phyloP scores from a whole-genome alignment of 2,113 vertebrate genomes.

The Stegastes partitus region DNA sequence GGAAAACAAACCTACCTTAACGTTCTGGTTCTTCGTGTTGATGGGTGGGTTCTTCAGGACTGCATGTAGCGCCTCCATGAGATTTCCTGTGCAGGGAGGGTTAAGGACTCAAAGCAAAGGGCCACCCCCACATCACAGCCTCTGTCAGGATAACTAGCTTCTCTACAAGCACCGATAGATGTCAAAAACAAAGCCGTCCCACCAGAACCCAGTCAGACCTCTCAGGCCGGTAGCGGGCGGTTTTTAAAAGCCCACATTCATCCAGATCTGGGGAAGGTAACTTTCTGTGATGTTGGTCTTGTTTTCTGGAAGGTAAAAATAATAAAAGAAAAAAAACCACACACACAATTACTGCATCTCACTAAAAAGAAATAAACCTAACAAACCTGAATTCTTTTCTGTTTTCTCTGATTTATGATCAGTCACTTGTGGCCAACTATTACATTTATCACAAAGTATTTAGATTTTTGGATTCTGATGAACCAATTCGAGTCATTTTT shows the following conservation, averaged over 20 bases:
- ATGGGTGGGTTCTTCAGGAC: conserved; percentile 98
- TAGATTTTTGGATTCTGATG: too few species aligned
- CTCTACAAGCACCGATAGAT: not conserved
- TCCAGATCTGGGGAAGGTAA: not conserved
- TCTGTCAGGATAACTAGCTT: not conserved
- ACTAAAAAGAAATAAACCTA: too few species aligned
- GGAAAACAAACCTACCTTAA: conserved; percentile 87
- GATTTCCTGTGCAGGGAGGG: conserved; percentile 90
- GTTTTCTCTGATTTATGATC: too few species aligned
- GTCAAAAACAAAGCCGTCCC: not conserved
- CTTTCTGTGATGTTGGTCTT: not conserved
- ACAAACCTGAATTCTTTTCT: too few species aligned
- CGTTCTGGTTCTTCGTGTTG: conserved; percentile 97
- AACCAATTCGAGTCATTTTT: too few species aligned
- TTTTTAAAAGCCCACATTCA: not conserved
- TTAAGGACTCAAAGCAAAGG: conserved; percentile 83
- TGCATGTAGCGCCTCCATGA: conserved; percentile 94
- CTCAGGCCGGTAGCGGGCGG: not conserved
- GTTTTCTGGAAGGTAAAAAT: not conserved
- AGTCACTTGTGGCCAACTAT: too few species aligned
- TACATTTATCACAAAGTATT: too few species aligned
- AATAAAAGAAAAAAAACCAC: not conserved
- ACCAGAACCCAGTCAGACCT: not conserved
- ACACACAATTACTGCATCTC: too few species aligned
- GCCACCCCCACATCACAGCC: too few species aligned